Percentiles rank a stretch among this genome's conserved stretches.
Evolutionary conservation across 2,113 vertebrate genomes (phyloP).

Genomic region (Arizona elegans): DNA sequence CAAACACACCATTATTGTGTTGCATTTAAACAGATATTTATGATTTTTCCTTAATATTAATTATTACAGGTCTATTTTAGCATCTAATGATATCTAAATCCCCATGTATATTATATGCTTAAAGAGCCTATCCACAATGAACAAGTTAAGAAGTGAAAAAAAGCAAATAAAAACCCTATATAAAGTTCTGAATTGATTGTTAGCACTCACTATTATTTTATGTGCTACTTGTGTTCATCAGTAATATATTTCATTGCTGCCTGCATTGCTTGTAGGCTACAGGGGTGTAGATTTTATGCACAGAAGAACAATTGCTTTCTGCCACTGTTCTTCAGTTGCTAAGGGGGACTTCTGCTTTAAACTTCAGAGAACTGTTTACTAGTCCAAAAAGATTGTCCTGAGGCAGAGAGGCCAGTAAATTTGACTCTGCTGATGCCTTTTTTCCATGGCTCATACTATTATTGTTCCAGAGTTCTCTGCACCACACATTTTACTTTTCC

Average conservation of each 20-base stretch:
- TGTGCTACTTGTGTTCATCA: background rate
- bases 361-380: background rate
- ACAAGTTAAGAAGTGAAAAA: slow-evolving; percentile 40
- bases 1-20: slow-evolving; percentile 46
- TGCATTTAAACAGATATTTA: slow-evolving; percentile 58
- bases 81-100: slow-evolving; percentile 57
- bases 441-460: background rate
- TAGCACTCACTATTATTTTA: slow-evolving; percentile 11
- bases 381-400: background rate
- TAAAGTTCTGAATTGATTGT: slow-evolving; percentile 56
- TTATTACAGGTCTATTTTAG: slow-evolving; percentile 56
- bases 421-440: background rate
- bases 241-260: background rate
- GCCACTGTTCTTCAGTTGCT: background rate
- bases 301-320: background rate
- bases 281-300: too few relatives aligned
- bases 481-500: background rate
- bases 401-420: background rate
- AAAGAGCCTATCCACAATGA: slow-evolving; percentile 48
- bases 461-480: background rate
- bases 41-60: slow-evolving; percentile 53
- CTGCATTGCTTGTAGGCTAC: background rate
- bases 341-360: background rate
- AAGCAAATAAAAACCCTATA: slow-evolving; percentile 61
- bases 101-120: slow-evolving; percentile 60